Evolutionary conservation across 2,113 vertebrate genomes (phyloP).

Genomic region (Misgurnus anguillicaudatus): DNA sequence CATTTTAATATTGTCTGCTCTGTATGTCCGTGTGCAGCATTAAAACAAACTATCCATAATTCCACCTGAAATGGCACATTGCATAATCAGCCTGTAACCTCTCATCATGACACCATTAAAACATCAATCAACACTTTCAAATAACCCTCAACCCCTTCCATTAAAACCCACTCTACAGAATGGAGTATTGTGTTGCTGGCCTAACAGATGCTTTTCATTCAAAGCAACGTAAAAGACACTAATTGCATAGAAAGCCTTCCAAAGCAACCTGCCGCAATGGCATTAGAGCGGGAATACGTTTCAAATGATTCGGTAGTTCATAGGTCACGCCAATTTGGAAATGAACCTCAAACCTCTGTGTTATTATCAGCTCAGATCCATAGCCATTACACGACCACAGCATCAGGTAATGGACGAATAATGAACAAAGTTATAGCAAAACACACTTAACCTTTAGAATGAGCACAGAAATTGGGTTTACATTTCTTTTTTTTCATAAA

Average conservation of each 20-base stretch:
- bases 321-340: conserved; percentile 7
- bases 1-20: not conserved
- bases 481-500: not conserved
- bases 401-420: not conserved
- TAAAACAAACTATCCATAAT: conserved; percentile 12
- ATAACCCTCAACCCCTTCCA: conserved; percentile 4
- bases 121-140: conserved; percentile 17
- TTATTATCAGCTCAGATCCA: not conserved
- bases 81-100: conserved; percentile 27
- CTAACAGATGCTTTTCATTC: not conserved
- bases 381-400: not conserved
- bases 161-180: conserved; percentile 4
- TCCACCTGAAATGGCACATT: not conserved
- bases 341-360: conserved; percentile 2
- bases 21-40: not conserved
- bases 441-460: conserved; percentile 35
- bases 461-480: not conserved
- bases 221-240: not conserved
- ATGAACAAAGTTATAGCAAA: not conserved
- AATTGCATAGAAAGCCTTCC: not conserved
- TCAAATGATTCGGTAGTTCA: not conserved
- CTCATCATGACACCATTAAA: conserved; percentile 40
- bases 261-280: not conserved
- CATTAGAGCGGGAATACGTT: not conserved
- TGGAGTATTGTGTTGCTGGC: not conserved